Evolutionary conservation across 2,888 invertebrate genomes (phyloP), one percentile per base, ranked within the genome.

Genomic region (Ophioninae sp.): DNA sequence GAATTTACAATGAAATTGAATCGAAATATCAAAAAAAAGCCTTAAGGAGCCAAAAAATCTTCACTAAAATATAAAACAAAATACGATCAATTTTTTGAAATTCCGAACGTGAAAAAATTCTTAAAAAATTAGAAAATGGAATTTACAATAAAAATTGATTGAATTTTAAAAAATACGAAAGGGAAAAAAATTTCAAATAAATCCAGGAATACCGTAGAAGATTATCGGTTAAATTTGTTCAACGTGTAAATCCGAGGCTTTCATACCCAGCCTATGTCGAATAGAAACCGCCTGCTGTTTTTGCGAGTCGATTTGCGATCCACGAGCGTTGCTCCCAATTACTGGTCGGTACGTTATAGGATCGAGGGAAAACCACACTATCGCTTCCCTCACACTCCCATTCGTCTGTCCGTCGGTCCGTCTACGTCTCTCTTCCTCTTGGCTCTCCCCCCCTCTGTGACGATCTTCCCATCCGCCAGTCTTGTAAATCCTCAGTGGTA

Each of bases 191-290:
- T 30, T 30, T 30, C 30, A 30, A 1, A 30, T 30, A 30, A 30
- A 30, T 30, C 1, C 3, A 30, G 30, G 30, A 30, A 30, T 30
- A 30, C 1, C 30, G 1, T 30, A 30, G 30, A 30, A 30, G 3
- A 30, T 30, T 30, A 1, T 30, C 2, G 1, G 3, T 30, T 30
- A 30, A 3, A 30, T 30, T 30, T 30, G 30, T 2, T 30, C 30
- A 30, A 30, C 30, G 30, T 30, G 30, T 30, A 30, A 30, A 30
- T 30, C 30, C 30, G 3, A 30, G 2, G 30, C n/a, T 77, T 58
- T 8, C n/a, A 64, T 44, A 37, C n/a, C 51, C 69, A 82, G 44
- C 51, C 77, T 67, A 39, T 78, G 82, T 82, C 69, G 74, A 82
- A 79, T 78, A 74, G 20, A 64, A 74, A 63, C 68, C 51, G 64